These are phyloP conservation scores for Lagenorhynchus albirostris DNA, from an alignment of 2,113 vertebrate genomes.

Conservation along the genomic window DNA sequence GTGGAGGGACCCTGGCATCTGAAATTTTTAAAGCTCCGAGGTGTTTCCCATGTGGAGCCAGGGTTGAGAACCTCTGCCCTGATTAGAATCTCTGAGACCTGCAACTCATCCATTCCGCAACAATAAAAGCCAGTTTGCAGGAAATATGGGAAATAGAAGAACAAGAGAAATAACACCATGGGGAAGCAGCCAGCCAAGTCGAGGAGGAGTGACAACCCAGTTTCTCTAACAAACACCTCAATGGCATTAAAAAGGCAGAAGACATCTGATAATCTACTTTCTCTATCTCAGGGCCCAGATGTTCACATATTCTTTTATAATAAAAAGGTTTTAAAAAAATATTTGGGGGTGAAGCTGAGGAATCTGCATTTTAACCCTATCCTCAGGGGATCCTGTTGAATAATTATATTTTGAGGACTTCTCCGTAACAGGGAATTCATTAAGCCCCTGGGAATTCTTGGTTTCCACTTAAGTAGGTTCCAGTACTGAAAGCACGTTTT, in stretches of 20 bases:
- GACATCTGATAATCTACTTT: neutral
- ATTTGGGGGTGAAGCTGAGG: neutral
- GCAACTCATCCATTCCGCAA: neutral
- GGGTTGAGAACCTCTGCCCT: neutral
- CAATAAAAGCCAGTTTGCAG: neutral
- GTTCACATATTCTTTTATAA: neutral
- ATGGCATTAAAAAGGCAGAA: neutral
- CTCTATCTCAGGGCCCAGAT: neutral
- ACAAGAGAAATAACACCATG: neutral
- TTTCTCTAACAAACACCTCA: neutral
- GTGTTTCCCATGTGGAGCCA: neutral
- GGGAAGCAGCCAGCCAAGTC: neutral
- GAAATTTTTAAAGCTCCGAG: neutral
- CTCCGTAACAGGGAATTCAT: neutral
- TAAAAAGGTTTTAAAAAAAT: neutral
- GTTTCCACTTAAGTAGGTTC: neutral
- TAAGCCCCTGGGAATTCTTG: neutral
- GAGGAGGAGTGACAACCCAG: neutral
- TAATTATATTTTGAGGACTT: neutral
- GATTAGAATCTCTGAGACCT: constrained; percentile 7
- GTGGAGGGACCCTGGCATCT: neutral
- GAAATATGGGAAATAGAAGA: neutral
- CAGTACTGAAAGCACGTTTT: neutral
- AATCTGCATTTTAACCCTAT: neutral
- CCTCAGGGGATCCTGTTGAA: neutral